Base-by-base conservation (phyloP, 2,797 vertebrate genomes). In the Garrulus glandarius region DNA sequence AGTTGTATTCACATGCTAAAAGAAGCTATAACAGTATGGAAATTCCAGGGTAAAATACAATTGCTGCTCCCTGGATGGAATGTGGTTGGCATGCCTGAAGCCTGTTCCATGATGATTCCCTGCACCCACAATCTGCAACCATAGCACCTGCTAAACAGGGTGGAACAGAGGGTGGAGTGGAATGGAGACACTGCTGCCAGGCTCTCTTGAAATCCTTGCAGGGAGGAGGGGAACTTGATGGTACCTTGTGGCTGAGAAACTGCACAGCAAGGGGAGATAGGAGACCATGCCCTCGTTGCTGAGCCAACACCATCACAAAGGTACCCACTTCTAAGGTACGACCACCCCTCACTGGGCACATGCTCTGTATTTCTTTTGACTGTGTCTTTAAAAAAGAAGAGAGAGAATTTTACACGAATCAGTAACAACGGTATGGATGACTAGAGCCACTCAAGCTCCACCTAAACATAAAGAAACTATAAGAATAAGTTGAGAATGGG, bases 161-260 rank as follows among this genome's bases (percentile, higher is more conserved):
- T 46, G 47, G 12, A 53, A 46, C 0, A 8, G 39, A 71, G n/a
- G 19, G 12, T 3, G 4, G 34, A 39, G 11, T 29, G 20, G 4
- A 4, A 3, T 4, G 16, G 49, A 72, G 29, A 39, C 34, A 19
- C 16, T 4, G 2, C 0, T 0, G 19, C 6, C 49, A 29, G 49
- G 16, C 29, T n/a, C 49, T 39, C 15, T 1, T 13, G 34, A 11
- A 47, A 56, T 34, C 13, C 16, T 34, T 24, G 13, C 34, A 56
- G 13, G 6, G 9, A 64, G 6, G 11, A 64, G 20, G 17, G 20
- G 13, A 41, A 30, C 21, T 34, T 1, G 3, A 10, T 29, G 34
- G 50, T 10, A 8, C 16, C 56, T 41, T 22, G 21, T 41, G 16
- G 8, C 5, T 75, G 60, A 32, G 26, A 57, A 57, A 32, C 32